phyloP scores from a whole-genome alignment of 2,113 vertebrate species.

The Myrmophylax atrothorax region DNA sequence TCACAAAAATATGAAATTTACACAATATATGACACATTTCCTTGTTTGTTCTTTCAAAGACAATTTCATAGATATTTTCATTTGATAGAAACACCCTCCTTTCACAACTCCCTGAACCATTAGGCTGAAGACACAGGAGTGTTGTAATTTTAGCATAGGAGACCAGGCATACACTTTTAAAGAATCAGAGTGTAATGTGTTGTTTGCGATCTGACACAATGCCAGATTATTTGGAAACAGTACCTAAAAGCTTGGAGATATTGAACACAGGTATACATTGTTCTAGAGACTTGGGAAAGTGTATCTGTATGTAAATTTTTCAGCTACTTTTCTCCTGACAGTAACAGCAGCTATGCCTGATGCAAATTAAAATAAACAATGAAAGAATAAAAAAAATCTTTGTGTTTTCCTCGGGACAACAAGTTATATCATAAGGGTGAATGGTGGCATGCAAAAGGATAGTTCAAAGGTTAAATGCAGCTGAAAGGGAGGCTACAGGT shows the following conservation, averaged over 20 bases:
- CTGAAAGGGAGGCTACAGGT: conserved; percentile 22
- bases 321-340: background rate
- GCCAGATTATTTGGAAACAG: background rate
- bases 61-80: background rate
- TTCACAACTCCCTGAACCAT: background rate
- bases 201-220: background rate
- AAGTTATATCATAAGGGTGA: background rate
- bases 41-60: background rate
- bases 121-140: background rate
- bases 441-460: background rate
- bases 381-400: background rate
- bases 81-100: background rate
- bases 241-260: background rate
- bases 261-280: background rate
- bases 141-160: background rate
- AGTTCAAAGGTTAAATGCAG: conserved; percentile 24
- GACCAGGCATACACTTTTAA: background rate
- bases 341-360: background rate
- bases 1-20: background rate
- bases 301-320: background rate
- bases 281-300: background rate
- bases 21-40: background rate
- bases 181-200: accelerated
- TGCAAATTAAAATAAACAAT: background rate
- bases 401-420: background rate